Percentiles rank a stretch among this genome's conserved stretches.
These are phyloP conservation scores for Fregetta grallaria DNA, from an alignment of 2,113 vertebrate species.

Conservation along the genomic window DNA sequence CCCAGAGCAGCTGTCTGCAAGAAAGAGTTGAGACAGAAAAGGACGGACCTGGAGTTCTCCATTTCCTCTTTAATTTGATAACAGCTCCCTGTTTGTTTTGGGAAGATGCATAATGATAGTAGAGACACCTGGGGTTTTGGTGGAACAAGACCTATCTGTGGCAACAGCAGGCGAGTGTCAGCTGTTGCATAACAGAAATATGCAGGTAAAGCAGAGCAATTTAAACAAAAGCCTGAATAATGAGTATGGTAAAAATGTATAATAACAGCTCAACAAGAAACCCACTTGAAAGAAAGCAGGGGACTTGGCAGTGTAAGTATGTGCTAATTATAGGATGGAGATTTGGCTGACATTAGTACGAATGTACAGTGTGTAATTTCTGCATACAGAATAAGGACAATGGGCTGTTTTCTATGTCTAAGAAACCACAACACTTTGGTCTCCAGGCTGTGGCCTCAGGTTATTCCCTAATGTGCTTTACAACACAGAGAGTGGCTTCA, in stretches of 20 bases:
- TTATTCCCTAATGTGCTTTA: not conserved
- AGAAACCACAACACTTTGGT: not conserved
- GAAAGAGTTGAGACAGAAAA: not conserved
- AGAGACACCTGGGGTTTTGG: not conserved
- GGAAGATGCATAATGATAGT: not conserved
- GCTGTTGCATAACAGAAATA: not conserved
- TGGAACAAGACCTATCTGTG: not conserved
- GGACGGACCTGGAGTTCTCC: not conserved
- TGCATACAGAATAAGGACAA: not conserved
- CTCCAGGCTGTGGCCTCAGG: not conserved
- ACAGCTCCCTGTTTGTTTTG: not conserved
- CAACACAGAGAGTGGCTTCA: not conserved
- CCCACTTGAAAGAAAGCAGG: not conserved
- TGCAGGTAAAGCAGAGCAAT: not conserved
- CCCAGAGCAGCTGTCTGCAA: not conserved
- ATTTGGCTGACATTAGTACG: not conserved
- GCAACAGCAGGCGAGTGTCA: not conserved
- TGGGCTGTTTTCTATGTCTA: not conserved
- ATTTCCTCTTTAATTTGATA: not conserved
- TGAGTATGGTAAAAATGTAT: not conserved
- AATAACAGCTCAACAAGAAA: constrained; percentile 13
- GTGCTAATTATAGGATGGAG: not conserved
- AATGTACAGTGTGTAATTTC: not conserved
- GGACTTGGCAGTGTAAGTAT: not conserved
- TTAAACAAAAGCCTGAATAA: constrained; percentile 1